A percentile compares a stretch with the other conserved stretches of the same genome.
Conservation (phyloP, 2,113 vertebrate species). For the Desmodus rotundus region DNA sequence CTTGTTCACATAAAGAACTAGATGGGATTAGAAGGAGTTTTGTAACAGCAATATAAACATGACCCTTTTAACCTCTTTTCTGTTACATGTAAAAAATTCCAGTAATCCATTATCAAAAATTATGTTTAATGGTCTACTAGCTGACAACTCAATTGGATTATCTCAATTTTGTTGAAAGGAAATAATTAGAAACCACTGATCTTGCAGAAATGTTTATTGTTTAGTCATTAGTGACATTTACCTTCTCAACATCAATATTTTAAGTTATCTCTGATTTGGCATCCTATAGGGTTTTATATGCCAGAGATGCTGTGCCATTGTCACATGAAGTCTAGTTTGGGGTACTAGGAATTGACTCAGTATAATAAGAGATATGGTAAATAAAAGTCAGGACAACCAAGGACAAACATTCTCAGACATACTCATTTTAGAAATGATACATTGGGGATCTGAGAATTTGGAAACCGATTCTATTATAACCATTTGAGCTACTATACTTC, state of each 20-base stretch:
- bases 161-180: slow-evolving; percentile 9
- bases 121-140: not conserved
- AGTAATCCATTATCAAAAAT: slow-evolving; percentile 12
- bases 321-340: not conserved
- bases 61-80: not conserved
- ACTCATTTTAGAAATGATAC: not conserved
- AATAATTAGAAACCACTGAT: not conserved
- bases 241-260: not conserved
- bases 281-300: not conserved
- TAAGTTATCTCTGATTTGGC: not conserved
- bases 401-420: not conserved
- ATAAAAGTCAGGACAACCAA: not conserved
- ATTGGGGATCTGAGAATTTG: not conserved
- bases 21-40: not conserved
- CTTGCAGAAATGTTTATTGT: slow-evolving; percentile 9
- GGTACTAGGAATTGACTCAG: not conserved
- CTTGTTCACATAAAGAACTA: not conserved
- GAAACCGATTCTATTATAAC: not conserved
- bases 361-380: not conserved
- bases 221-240: not conserved
- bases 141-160: not conserved
- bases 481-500: not conserved
- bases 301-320: not conserved
- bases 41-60: not conserved
- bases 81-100: not conserved